Evolutionary conservation across 2,888 invertebrate species (phyloP), one percentile per base, ranked within the genome.

Genomic region (Yponomeuta evonymella): DNA sequence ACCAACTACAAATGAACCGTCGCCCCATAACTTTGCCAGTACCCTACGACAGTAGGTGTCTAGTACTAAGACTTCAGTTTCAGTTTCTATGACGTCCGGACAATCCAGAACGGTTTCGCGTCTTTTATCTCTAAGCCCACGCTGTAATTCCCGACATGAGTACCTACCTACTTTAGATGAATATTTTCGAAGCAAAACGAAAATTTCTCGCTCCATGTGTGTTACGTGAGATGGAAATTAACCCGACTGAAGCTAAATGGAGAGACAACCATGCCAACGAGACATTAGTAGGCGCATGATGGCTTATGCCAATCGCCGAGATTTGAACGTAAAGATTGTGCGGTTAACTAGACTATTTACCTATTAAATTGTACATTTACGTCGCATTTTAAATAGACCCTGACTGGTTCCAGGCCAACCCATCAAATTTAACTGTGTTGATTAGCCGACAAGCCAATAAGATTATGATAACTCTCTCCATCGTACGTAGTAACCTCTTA

Each of bases 261-360:
- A 79, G 78, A 79, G 78, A 81, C 78, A 76, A 75, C 76, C 77
- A 81, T 80, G 80, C 82, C 82, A 80, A 79, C 74, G 77, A 72
- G 78, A 75, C 79, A 83, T 43, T 43, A 84, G 86, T 85, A 83
- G 84, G 83, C 84, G 85, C 81, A 78, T 79, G 83, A 83, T 80
- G 79, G 81, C 79, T 79, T 78, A 82, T 83, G 83, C 83, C 85
- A 84, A 87, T 68, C 23, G 51, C n/a, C 68, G 29, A 23, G 68
- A 30, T 51, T 68, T 29, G 15, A 33, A 67, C 67, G 67, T n/a
- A 36, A 48, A 43, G 5, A 33, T 58, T 15, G 67, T 36, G 33
- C 3, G 11, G 67, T 67, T 33, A 43, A 43, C 67, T 15, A 12
- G 67, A 67, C 67, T 66, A 33, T 36, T 15, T 8, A 10, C 1